A percentile compares a stretch with the other conserved stretches of the same genome.
These are phyloP conservation scores for Odontocerum albicorne DNA, from an alignment of 2,888 invertebrate genomes.

Conservation along the genomic window DNA sequence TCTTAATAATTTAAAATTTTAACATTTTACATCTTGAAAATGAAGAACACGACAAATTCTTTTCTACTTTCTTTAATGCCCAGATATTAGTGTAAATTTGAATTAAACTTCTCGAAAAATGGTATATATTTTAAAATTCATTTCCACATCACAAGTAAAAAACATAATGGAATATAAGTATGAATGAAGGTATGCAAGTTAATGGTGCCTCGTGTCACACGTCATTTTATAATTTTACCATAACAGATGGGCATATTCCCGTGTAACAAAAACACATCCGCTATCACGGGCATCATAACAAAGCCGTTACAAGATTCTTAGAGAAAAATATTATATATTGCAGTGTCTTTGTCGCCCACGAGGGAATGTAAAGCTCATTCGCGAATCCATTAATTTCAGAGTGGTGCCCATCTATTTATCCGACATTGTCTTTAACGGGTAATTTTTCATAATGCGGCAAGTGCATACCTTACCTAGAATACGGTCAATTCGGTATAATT, in stretches of 20 bases:
- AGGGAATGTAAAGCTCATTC: slow-evolving; percentile 29
- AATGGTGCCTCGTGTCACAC: too few species aligned
- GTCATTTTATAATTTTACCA: neutral
- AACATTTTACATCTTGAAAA: too few species aligned
- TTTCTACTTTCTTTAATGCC: too few species aligned
- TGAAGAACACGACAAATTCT: too few species aligned
- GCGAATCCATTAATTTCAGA: slow-evolving; percentile 33
- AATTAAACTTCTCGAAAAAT: too few species aligned
- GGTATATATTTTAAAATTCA: too few species aligned
- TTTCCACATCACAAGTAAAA: too few species aligned
- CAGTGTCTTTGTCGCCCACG: slow-evolving; percentile 33
- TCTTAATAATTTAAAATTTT: too few species aligned
- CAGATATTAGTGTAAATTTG: too few species aligned
- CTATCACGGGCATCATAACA: neutral
- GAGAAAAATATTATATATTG: slow-evolving; percentile 33
- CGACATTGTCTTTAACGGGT: slow-evolving; percentile 17
- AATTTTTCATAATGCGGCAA: slow-evolving; percentile 15
- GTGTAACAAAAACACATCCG: neutral
- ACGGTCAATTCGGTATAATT: too few species aligned
- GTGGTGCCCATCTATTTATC: slow-evolving; percentile 30
- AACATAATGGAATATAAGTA: too few species aligned
- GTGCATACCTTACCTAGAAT: neutral
- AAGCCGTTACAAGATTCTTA: slow-evolving; percentile 21
- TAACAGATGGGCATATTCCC: neutral
- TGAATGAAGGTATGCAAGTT: too few species aligned